These are phyloP conservation scores for Strigops habroptila DNA, from an alignment of 2,113 vertebrate genomes.

Conservation along the genomic window DNA sequence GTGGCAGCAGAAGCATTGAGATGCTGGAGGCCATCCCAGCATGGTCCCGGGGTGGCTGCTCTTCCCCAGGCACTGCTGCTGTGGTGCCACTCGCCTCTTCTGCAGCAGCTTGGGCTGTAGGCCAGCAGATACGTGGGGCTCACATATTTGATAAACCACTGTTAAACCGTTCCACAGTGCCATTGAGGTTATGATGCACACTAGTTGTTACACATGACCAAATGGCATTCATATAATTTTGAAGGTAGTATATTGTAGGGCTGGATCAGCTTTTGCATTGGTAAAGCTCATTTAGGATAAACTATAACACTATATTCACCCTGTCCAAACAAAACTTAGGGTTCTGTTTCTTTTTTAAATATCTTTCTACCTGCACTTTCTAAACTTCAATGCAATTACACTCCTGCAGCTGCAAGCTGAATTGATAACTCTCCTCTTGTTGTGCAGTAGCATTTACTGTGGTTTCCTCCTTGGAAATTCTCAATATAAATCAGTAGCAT, in stretches of 20 bases:
- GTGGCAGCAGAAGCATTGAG: neutral
- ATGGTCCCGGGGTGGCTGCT: accelerated
- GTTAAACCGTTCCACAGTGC: accelerated
- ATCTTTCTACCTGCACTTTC: neutral
- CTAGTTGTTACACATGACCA: accelerated
- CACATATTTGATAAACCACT: neutral
- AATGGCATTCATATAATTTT: accelerated
- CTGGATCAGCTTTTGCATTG: neutral
- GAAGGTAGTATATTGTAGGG: neutral
- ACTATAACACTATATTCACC: neutral
- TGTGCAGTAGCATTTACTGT: neutral
- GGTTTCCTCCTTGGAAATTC: neutral
- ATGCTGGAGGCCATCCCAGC: too few species aligned
- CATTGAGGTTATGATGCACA: neutral
- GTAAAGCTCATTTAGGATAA: neutral
- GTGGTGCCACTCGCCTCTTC: neutral
- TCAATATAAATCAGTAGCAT: neutral
- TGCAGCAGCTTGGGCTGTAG: accelerated
- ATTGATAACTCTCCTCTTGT: neutral
- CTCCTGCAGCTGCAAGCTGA: neutral
- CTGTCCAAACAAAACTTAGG: neutral
- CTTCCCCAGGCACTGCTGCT: too few species aligned
- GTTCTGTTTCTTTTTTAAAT: neutral
- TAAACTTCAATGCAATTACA: neutral
- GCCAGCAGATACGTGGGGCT: accelerated